Percentiles rank a stretch among this genome's conserved stretches.
Evolutionary conservation across 2,113 vertebrate species (phyloP).

Genomic region (Phaethornis superciliosus): DNA sequence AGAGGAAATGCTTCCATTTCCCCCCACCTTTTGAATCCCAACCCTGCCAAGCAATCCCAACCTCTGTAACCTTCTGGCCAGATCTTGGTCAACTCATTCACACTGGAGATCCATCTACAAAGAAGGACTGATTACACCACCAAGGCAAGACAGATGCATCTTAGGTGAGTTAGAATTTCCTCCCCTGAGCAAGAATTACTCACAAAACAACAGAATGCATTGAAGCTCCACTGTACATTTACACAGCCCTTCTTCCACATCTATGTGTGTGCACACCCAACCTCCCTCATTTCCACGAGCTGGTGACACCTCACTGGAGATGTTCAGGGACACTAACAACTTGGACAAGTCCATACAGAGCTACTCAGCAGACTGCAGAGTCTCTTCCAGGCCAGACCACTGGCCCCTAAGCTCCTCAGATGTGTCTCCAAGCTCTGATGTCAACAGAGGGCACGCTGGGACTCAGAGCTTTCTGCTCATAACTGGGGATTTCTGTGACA

Average conservation of each 20-base stretch:
- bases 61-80: neutral
- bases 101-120: neutral
- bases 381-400: neutral
- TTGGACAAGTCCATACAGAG: neutral
- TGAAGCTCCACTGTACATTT: neutral
- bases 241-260: neutral
- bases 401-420: neutral
- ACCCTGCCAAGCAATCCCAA: neutral
- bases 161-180: neutral
- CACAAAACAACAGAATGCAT: neutral
- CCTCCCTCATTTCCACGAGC: neutral
- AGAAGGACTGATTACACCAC: neutral
- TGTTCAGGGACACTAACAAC: neutral
- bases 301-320: neutral
- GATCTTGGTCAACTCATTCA: neutral
- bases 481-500: neutral
- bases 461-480: neutral
- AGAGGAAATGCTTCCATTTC: neutral
- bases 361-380: neutral
- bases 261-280: accelerated
- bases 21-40: neutral
- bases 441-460: neutral
- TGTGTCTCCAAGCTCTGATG: neutral
- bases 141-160: neutral
- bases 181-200: neutral